Percentiles rank a stretch among this genome's conserved stretches.
Conservation (phyloP, 2,797 vertebrate species). For the Urophycis tenuis region DNA sequence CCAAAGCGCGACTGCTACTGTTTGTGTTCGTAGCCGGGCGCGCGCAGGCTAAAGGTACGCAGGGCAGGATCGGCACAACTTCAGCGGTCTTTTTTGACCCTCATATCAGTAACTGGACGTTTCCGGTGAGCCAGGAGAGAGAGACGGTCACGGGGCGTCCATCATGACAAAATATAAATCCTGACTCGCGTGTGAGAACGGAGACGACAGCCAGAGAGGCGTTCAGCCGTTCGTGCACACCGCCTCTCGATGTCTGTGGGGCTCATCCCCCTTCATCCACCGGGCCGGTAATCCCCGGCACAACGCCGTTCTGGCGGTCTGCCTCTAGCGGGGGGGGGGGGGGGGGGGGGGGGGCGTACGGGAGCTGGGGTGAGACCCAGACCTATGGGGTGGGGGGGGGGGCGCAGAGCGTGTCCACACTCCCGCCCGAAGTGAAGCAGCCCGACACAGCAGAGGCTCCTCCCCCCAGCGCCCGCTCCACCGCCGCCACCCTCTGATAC, state of each 20-base stretch:
- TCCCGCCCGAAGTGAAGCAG: too few relatives aligned
- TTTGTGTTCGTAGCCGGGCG: neutral
- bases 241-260: neutral
- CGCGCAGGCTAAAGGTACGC: neutral
- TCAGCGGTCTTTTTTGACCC: neutral
- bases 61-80: neutral
- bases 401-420: too few relatives aligned
- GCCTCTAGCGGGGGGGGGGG: too few relatives aligned
- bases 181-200: neutral
- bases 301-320: too few relatives aligned
- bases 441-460: too few relatives aligned
- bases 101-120: neutral
- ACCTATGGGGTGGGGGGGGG: too few relatives aligned
- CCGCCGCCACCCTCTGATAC: too few relatives aligned
- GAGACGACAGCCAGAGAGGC: neutral
- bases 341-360: too few relatives aligned
- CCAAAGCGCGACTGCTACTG: neutral
- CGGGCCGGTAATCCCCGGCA: neutral
- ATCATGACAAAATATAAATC: neutral
- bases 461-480: too few relatives aligned
- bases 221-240: neutral
- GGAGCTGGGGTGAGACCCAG: too few relatives aligned
- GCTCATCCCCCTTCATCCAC: neutral
- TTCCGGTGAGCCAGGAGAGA: neutral
- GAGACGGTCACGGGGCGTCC: neutral